Conservation (phyloP, 2,888 invertebrate species). For the Lasioglossum villosulum region DNA sequence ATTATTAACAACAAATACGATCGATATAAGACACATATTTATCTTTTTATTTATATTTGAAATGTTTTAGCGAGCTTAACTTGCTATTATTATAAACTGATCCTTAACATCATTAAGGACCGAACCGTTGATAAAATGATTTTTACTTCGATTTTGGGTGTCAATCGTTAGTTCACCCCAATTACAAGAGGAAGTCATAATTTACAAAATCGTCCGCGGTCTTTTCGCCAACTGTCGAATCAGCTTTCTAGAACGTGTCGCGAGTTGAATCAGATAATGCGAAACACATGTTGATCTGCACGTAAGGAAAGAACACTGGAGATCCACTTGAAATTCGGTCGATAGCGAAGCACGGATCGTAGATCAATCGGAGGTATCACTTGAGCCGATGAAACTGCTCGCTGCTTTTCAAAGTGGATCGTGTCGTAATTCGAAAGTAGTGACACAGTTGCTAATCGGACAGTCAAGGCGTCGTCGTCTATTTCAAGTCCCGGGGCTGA, state of each 20-base stretch:
- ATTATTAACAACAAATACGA: no score
- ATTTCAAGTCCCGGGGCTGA: slow-evolving; percentile 2
- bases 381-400: not conserved
- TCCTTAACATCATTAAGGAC: no score
- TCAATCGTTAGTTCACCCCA: no score
- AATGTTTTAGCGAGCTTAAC: no score
- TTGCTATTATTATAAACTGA: no score
- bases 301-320: not conserved
- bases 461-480: not conserved
- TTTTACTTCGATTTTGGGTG: no score
- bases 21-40: no score
- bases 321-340: not conserved
- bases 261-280: not conserved
- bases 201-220: no score
- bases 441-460: not conserved
- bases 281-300: not conserved
- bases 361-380: not conserved
- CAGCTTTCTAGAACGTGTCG: not conserved
- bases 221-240: not conserved
- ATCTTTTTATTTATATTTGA: no score
- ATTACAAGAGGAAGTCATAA: no score
- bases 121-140: no score
- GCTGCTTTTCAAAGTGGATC: not conserved
- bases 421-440: not conserved
- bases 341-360: not conserved